Base-by-base conservation (phyloP, 2,797 vertebrate species). In the Vireo griseus region DNA sequence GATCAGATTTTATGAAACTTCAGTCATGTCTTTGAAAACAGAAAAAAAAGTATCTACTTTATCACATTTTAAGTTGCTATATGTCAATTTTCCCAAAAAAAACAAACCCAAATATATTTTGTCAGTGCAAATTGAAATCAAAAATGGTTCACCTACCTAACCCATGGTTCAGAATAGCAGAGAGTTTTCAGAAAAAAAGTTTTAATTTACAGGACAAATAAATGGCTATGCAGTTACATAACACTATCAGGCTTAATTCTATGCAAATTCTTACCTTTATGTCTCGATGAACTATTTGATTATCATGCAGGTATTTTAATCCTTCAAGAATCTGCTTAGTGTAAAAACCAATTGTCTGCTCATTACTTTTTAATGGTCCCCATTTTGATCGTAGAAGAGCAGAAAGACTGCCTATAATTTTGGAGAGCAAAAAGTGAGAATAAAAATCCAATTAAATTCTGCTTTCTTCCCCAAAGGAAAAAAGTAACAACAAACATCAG, bases 281-380 rank as follows among this genome's bases (percentile, higher is more conserved):
- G 97, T 99, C 99, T 92, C 99, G 96, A 97, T 99, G 99, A 33
- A 99, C 99, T 57, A 99, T 99, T 98, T 99, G 99, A 98, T 99
- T 99, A 94, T 99, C 99, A 3, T 99, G 99, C 87, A 99, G 98
- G 95, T 99, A 99, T 95, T 99, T 99, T 93, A 99, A 98, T 66
- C 99, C 99, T 98, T 99, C 99, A 90, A 99, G 98, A 96, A 99
- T 99, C 97, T 99, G 99, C 86, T 99, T 98, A 31, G 99, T 99
- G 97, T 99, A 99, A 98, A 99, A 99, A 85, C 99, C 99, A 75
- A 99, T 99, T 84, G 99, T 99, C 96, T 99, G 97, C 88, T 99
- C 99, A 37, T 99, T 99, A 97, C 99, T 99, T 96, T 99, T 99
- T 96, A 99, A 95, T 18, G 99, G 99, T 61, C 99, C 99, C 99